Base-by-base conservation (phyloP, 2,888 invertebrate species). In the Keiferia lycopersicella region DNA sequence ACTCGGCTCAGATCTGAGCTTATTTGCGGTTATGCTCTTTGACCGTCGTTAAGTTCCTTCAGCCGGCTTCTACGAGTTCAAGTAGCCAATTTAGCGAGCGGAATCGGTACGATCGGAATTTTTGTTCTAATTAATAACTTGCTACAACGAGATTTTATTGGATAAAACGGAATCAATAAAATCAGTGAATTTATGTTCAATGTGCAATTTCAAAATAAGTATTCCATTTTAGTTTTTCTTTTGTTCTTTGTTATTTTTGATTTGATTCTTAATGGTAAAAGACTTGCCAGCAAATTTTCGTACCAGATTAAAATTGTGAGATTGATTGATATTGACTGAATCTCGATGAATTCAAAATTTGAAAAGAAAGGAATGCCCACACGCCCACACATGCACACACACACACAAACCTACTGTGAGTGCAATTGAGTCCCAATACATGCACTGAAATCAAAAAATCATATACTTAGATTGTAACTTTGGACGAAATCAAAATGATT, bases 11-110 rank as follows among this genome's bases (percentile, higher is more conserved):
- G 86, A 91, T 90, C 86, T 88, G 84, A 83, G 88, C 89, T 91
- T 91, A 89, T 91, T 91, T 91, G 91, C 87, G 91, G 91, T 91
- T 90, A 91, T 90, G 87, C 91, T 87, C 90, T 91, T 91, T 91
- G 91, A 91, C 91, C 91, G 91, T 89, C 91, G 88, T 91, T 90
- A 90, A 88, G 88, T 86, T 91, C 85, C 88, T 85, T 85, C 81
- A 80, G 87, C 87, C 84, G 84, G 87, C 87, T 87, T 89, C 89
- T 87, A 88, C 86, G 87, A 88, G 87, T 90, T 91, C 80, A 86
- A 91, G 91, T 87, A 88, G 90, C 88, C 91, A 90, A 91, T 91
- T 90, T 88, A 83, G 80, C 83, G 84, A 86, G 86, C 84, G 81
- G 87, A 91, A 89, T 89, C 87, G 86, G 86, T 86, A 85, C 90